Evolutionary conservation across 2,888 invertebrate species (phyloP).

Genomic region (Monochamus alternatus): DNA sequence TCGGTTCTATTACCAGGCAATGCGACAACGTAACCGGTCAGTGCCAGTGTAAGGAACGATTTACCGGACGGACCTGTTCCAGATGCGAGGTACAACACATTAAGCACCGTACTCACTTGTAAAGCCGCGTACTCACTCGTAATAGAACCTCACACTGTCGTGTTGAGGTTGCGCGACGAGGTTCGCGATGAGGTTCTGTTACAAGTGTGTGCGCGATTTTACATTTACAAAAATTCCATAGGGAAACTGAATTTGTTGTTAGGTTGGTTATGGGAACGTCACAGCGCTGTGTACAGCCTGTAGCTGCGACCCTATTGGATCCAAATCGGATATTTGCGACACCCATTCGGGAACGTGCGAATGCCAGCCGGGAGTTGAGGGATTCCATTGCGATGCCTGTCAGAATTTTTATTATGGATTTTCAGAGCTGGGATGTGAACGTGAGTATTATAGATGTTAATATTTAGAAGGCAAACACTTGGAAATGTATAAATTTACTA

Average conservation of each 20-base stretch:
- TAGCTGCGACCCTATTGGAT: conserved; percentile 82
- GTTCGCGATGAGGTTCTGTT: no score
- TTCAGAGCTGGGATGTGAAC: conserved; percentile 77
- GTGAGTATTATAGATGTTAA: conserved; percentile 78
- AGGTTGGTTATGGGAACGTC: conserved; percentile 82
- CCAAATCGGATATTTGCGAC: conserved; percentile 81
- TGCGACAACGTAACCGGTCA: conserved; percentile 84
- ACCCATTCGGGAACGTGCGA: conserved; percentile 83
- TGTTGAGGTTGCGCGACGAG: no score
- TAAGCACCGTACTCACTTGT: no score
- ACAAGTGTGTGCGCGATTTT: no score
- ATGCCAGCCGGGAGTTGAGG: conserved; percentile 85
- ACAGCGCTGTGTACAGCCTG: conserved; percentile 87
- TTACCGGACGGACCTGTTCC: conserved; percentile 82
- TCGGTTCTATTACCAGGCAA: conserved; percentile 80
- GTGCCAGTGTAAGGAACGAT: conserved; percentile 83
- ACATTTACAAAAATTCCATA: neutral
- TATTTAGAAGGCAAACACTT: no score
- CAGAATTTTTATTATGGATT: conserved; percentile 82
- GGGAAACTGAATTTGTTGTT: conserved; percentile 7
- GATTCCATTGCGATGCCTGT: conserved; percentile 84
- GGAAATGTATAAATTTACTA: no score
- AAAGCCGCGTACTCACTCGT: no score
- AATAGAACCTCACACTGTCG: no score
- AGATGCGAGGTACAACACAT: conserved; percentile 74